Evolutionary conservation across 2,797 vertebrate species (phyloP).

Genomic region (Vireo griseus): DNA sequence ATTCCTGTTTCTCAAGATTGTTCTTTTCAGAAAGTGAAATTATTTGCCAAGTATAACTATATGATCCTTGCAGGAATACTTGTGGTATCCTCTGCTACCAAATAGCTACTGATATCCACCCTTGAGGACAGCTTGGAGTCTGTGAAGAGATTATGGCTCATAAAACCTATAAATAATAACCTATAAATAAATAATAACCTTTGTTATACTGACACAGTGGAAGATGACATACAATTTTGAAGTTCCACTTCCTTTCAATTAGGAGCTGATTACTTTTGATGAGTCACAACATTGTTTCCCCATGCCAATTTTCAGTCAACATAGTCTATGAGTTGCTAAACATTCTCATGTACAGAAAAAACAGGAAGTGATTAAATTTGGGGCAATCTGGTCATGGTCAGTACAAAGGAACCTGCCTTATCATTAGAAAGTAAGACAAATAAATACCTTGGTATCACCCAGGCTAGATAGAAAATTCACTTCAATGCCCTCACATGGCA

Average conservation of each 20-base stretch:
- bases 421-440: conserved; percentile 60
- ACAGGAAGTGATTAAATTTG: conserved; percentile 69
- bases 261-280: conserved; percentile 71
- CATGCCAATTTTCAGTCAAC: conserved; percentile 66
- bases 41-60: not conserved
- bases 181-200: too few relatives aligned
- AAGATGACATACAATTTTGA: conserved; percentile 70
- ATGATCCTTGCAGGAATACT: not conserved
- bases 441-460: not conserved
- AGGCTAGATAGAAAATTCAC: not conserved
- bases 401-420: conserved; percentile 60
- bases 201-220: conserved; percentile 45
- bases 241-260: conserved; percentile 72
- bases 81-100: not conserved
- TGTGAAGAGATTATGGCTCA: conserved; percentile 46
- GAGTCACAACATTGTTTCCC: conserved; percentile 70
- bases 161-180: conserved; percentile 45
- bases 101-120: not conserved
- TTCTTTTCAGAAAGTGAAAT: not conserved
- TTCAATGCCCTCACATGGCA: not conserved
- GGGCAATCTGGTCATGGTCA: conserved; percentile 57
- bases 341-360: conserved; percentile 64
- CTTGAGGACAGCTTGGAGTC: not conserved
- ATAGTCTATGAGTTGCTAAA: conserved; percentile 68
- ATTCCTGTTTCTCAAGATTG: not conserved